Evolutionary conservation across 2,113 vertebrate species (phyloP), one percentile per base, ranked within the genome.

Genomic region (Oryzias celebensis): DNA sequence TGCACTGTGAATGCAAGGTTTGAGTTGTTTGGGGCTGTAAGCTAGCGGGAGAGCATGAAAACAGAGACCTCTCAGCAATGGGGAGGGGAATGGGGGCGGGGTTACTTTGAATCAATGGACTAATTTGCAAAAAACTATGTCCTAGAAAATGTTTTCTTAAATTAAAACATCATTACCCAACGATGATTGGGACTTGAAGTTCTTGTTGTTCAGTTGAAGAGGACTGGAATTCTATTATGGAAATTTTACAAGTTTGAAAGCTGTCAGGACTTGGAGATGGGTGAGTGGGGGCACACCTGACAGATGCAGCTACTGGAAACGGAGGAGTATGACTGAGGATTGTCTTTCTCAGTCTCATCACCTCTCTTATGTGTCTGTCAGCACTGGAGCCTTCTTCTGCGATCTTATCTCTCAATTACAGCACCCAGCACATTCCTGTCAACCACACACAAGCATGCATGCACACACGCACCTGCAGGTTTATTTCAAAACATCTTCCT

Each of bases 391-490:
- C 80, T 49, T 85, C 85, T 78, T 62, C 75, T 55, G 72, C 43
- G 88, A 90, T 91, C 71, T 86, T 90, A 89, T 92, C 89, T 74
- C 71, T 77, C 85, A 82, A 83, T 87, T 88, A 90, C 74, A 86
- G 85, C 81, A 77, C 73, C 84, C 82, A 74, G 85, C 82, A 87
- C 90, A 91, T 92, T 91, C 91, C 88, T 90, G 76, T 64, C 56
- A 78, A 75, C 79, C 79, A 80, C 80, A 84, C 76, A 83, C 72
- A 81, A 68, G 75, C 66, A 78, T 70, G 62, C 73, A 82, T 67
- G 53, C 69, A 70, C 68, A 74, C 76, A 78, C 54, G 51, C 78
- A 89, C 85, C 81, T 87, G 80, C 57, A 59, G n/a, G 44, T 52
- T 55, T 8, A 74, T 62, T 49, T 68, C 67, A 73, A 81, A 82